phyloP scores from a whole-genome alignment of 1,140 invertebrate species.

The Drosophila tropicalis region DNA sequence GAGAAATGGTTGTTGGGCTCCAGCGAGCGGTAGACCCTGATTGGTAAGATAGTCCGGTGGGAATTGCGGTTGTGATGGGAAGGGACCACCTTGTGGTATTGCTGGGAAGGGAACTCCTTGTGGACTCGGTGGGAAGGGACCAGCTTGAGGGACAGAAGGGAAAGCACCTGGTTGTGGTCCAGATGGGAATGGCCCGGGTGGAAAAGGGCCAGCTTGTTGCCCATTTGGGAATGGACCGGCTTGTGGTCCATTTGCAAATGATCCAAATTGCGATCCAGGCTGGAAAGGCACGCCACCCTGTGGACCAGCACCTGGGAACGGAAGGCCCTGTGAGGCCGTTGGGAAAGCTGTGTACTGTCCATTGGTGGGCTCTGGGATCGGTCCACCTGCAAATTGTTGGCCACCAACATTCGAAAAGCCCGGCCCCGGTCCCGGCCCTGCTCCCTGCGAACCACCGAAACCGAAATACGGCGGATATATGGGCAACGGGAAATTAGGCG shows the following conservation, averaged over 20 bases:
- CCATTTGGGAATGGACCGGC: conserved; percentile 13
- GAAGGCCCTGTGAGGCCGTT: background rate
- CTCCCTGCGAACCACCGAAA: conserved; percentile 34
- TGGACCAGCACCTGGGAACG: conserved; percentile 2
- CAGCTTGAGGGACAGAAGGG: conserved; percentile 3
- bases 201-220: conserved; percentile 8
- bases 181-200: no score
- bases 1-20: conserved; percentile 33
- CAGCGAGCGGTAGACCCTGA: conserved; percentile 50
- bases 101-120: conserved; percentile 19
- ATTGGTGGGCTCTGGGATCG: conserved; percentile 9
- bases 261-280: conserved; percentile 9
- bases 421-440: conserved; percentile 25
- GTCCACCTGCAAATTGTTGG: conserved; percentile 25
- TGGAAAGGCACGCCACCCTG: conserved; percentile 3
- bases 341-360: conserved; percentile 12
- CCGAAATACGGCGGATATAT: conserved; percentile 71
- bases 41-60: conserved; percentile 53
- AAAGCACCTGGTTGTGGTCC: conserved; percentile 13
- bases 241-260: background rate
- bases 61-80: conserved; percentile 11
- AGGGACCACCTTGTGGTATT: conserved; percentile 1
- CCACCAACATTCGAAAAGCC: background rate
- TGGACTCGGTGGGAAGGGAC: conserved; percentile 10
- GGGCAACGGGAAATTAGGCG: conserved; percentile 67